Percentiles rank a stretch among this genome's conserved stretches.
These are phyloP conservation scores for Cremastinae sp. DNA, from an alignment of 2,888 invertebrate species.

Conservation along the genomic window DNA sequence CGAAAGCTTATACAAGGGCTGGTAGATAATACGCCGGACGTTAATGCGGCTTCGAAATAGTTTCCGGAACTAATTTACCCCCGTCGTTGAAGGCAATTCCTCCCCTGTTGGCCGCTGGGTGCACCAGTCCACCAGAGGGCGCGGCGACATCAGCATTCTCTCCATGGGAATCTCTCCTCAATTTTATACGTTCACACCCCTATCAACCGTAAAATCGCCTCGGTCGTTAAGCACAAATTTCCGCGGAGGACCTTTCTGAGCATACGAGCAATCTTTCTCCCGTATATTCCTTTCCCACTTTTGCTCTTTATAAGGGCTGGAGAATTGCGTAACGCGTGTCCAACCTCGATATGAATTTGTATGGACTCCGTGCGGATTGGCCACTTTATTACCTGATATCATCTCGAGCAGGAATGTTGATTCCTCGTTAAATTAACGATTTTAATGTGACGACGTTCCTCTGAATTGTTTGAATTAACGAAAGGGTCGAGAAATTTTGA, in stretches of 20 bases:
- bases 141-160: slow-evolving; percentile 8
- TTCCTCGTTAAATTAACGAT: background rate
- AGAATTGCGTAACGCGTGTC: slow-evolving; percentile 11
- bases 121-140: slow-evolving; percentile 31
- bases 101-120: slow-evolving; percentile 6
- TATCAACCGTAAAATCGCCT: slow-evolving; percentile 65
- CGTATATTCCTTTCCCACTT: background rate
- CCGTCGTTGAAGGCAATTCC: slow-evolving; percentile 26
- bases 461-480: too few species aligned
- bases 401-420: background rate
- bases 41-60: slow-evolving; percentile 73
- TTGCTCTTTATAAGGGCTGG: background rate
- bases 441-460: background rate
- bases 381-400: background rate
- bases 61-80: slow-evolving; percentile 74
- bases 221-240: slow-evolving; percentile 65
- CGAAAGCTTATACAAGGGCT: slow-evolving; percentile 55
- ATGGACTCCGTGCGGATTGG: background rate
- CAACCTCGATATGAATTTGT: background rate
- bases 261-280: background rate
- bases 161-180: slow-evolving; percentile 52
- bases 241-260: slow-evolving; percentile 14
- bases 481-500: background rate
- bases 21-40: slow-evolving; percentile 67
- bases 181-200: slow-evolving; percentile 61